Evolutionary conservation across 1,140 invertebrate genomes (phyloP).

Genomic region (Drosophila biarmipes): DNA sequence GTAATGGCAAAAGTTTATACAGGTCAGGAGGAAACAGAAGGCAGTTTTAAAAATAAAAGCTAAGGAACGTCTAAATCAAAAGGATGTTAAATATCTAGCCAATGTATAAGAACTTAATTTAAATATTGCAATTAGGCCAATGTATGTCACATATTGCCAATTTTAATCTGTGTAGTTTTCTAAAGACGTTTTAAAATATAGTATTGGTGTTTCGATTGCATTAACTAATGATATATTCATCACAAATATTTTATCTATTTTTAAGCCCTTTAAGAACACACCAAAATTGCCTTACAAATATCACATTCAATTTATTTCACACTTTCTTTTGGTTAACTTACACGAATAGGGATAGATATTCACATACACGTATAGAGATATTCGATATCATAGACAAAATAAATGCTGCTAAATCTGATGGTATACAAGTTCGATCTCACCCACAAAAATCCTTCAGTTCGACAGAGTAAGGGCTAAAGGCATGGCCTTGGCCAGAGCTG

Average conservation of each 20-base stretch:
- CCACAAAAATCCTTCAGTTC: conserved; percentile 19
- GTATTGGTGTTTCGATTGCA: no score
- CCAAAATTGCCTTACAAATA: conserved; percentile 58
- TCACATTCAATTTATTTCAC: conserved; percentile 80
- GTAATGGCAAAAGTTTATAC: conserved; percentile 33
- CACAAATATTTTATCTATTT: no score
- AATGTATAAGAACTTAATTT: no score
- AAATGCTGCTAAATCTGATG: conserved; percentile 40
- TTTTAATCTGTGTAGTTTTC: no score
- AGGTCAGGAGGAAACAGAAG: not conserved
- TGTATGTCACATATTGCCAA: no score
- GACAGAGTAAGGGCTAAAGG: conserved; percentile 58
- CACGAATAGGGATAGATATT: conserved; percentile 41
- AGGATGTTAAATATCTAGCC: no score
- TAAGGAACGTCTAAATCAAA: not conserved
- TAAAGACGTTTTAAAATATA: no score
- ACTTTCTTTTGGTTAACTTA: conserved; percentile 65
- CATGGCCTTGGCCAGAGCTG: conserved; percentile 53
- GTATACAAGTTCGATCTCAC: conserved; percentile 20
- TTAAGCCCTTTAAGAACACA: not conserved
- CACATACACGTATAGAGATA: conserved; percentile 33
- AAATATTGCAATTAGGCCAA: no score
- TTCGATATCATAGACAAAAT: conserved; percentile 62
- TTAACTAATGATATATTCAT: no score
- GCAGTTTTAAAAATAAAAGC: not conserved